These are phyloP conservation scores for Streblospio benedicti DNA, from an alignment of 1,140 invertebrate genomes.

Conservation along the genomic window DNA sequence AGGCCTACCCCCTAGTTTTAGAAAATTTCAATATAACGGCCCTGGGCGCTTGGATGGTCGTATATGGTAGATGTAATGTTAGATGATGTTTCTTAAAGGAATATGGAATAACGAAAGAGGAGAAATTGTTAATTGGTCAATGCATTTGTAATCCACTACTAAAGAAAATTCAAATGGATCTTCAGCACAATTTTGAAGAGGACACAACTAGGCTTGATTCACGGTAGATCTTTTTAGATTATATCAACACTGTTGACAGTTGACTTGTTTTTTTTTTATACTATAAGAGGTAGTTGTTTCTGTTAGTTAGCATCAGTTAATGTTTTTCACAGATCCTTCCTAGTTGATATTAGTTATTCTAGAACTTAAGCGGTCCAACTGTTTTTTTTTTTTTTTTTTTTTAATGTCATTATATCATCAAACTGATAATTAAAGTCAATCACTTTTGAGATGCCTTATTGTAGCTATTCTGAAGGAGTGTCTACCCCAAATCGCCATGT, in stretches of 20 bases:
- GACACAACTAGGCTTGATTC: constrained; percentile 81
- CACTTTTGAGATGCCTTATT: constrained; percentile 16
- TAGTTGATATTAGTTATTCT: too few relatives aligned
- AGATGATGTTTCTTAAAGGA: constrained; percentile 64
- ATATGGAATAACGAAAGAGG: constrained; percentile 89
- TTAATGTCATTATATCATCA: constrained; percentile 11
- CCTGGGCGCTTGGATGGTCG: too few relatives aligned
- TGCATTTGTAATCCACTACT: constrained; percentile 93
- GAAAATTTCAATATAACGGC: too few relatives aligned
- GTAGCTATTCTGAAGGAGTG: constrained; percentile 91
- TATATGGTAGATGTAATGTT: too few relatives aligned
- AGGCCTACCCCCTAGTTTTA: too few relatives aligned
- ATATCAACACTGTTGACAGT: neutral
- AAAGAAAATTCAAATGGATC: constrained; percentile 90
- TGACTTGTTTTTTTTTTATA: neutral
- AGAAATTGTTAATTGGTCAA: constrained; percentile 93
- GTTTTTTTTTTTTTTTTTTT: too few relatives aligned
- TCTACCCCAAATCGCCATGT: constrained; percentile 96
- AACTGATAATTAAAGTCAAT: neutral
- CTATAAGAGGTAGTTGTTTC: constrained; percentile 7
- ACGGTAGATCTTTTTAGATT: constrained; percentile 50
- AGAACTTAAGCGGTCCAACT: too few relatives aligned
- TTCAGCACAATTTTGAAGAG: constrained; percentile 67
- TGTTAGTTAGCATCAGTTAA: constrained; percentile 13
- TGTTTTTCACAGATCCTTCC: too few relatives aligned